A percentile compares a stretch with the other conserved stretches of the same genome.
These are phyloP conservation scores for Andricus quercusramuli DNA, from an alignment of 2,888 invertebrate species.

Conservation along the genomic window DNA sequence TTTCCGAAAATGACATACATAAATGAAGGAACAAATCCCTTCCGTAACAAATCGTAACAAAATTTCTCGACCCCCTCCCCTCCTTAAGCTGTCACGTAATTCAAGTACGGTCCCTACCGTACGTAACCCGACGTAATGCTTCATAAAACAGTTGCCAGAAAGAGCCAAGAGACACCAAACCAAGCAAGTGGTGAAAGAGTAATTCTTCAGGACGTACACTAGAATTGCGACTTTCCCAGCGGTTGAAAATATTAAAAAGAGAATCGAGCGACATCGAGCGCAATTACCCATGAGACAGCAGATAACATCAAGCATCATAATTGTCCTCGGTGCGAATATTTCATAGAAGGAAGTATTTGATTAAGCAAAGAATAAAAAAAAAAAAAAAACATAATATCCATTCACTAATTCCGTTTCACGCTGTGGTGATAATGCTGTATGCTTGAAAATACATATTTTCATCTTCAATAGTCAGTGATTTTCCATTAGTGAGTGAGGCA, in stretches of 20 bases:
- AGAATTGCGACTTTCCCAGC: conserved; percentile 1
- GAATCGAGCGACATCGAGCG: conserved; percentile 5
- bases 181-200: background rate
- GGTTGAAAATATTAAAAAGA: conserved; percentile 14
- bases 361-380: background rate
- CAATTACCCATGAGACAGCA: background rate
- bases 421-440: background rate
- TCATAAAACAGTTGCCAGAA: background rate
- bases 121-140: background rate
- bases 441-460: background rate
- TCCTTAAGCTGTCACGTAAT: too few relatives aligned
- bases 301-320: conserved; percentile 13
- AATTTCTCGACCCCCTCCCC: too few relatives aligned
- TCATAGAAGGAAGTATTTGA: conserved; percentile 2
- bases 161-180: background rate
- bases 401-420: background rate
- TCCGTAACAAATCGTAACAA: too few relatives aligned
- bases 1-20: too few relatives aligned
- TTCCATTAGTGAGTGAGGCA: background rate
- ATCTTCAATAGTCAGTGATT: background rate
- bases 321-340: background rate
- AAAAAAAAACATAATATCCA: background rate
- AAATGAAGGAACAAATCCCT: too few relatives aligned
- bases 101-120: background rate
- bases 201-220: background rate